Evolutionary conservation across 2,797 vertebrate species (phyloP).

Genomic region (Hapalemur alaotrensis): DNA sequence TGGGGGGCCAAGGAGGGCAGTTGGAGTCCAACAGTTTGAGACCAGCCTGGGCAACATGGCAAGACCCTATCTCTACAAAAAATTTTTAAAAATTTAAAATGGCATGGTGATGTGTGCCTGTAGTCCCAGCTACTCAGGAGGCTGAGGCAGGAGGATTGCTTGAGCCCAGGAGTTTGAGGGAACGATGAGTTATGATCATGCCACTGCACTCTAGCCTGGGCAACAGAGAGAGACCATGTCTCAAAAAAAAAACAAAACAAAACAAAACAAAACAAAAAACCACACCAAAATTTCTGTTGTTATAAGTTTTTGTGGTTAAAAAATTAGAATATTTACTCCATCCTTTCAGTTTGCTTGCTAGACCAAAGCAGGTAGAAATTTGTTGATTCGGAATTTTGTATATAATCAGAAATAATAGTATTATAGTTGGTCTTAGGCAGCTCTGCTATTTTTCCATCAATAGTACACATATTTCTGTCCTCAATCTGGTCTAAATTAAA

Average conservation of each 20-base stretch:
- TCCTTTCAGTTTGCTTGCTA: not conserved
- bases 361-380: not conserved
- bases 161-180: not conserved
- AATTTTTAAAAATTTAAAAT: not conserved
- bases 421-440: not conserved
- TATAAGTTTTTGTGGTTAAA: not conserved
- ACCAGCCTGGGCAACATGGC: not conserved
- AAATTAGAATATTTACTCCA: not conserved
- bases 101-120: not conserved
- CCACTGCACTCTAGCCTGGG: not conserved
- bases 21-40: not conserved
- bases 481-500: not conserved
- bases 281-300: not conserved
- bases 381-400: not conserved
- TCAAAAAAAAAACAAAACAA: not conserved
- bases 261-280: too few species aligned
- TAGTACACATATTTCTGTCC: not conserved
- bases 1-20: too few species aligned
- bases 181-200: not conserved
- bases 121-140: not conserved
- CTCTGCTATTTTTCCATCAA: not conserved
- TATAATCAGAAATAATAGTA: not conserved
- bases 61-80: too few species aligned
- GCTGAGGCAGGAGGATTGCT: not conserved
- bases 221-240: not conserved